A percentile compares a stretch with the other conserved stretches of the same genome.
These are phyloP conservation scores for Indri indri DNA, from an alignment of 2,113 vertebrate species.

Conservation along the genomic window DNA sequence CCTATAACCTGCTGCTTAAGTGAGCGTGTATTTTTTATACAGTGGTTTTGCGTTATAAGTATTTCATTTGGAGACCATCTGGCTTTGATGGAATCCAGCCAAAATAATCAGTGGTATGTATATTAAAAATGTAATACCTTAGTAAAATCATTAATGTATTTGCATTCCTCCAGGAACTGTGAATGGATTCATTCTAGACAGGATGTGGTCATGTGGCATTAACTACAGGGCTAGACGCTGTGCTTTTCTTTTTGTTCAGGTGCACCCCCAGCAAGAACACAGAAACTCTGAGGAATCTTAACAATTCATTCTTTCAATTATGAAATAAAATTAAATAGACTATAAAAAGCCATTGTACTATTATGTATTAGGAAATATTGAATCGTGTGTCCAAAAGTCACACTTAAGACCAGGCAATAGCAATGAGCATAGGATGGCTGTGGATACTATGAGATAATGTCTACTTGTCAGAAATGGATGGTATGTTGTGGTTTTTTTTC, in stretches of 20 bases:
- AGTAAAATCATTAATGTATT: slow-evolving; percentile 9
- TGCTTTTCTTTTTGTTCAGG: background rate
- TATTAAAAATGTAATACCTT: slow-evolving; percentile 35
- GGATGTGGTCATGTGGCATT: background rate
- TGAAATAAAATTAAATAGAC: slow-evolving; percentile 67
- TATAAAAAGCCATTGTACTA: slow-evolving; percentile 70
- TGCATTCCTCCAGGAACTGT: slow-evolving; percentile 13
- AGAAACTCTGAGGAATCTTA: slow-evolving; percentile 50
- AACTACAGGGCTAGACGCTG: background rate
- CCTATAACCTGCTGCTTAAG: background rate
- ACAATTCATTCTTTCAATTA: slow-evolving; percentile 72
- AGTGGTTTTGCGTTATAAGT: slow-evolving; percentile 8
- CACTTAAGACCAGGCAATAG: slow-evolving; percentile 82
- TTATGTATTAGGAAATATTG: slow-evolving; percentile 78
- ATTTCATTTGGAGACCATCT: slow-evolving; percentile 48
- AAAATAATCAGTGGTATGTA: slow-evolving; percentile 41
- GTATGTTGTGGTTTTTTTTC: slow-evolving; percentile 39
- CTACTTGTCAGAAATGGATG: slow-evolving; percentile 79
- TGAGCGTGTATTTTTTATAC: background rate
- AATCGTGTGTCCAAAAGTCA: slow-evolving; percentile 82
- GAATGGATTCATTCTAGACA: background rate
- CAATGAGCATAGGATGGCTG: slow-evolving; percentile 70
- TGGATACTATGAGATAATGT: slow-evolving; percentile 85
- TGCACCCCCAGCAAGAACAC: background rate
- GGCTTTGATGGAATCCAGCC: slow-evolving; percentile 27